Percentiles rank a stretch among this genome's conserved stretches.
Conservation (phyloP, 2,113 vertebrate species). For the Dicerorhinus sumatrensis region DNA sequence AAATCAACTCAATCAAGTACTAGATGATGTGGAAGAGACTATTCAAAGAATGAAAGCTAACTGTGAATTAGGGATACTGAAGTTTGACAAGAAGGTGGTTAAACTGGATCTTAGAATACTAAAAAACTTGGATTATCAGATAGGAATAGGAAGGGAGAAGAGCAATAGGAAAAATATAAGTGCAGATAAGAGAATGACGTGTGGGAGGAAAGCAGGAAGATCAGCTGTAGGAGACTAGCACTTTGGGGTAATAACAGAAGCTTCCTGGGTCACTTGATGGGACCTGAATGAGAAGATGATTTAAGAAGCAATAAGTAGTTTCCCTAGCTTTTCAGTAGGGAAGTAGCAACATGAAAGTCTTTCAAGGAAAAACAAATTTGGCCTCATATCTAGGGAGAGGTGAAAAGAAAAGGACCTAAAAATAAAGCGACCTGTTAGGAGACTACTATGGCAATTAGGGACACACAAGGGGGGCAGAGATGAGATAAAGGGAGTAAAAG, state of each 20-base stretch:
- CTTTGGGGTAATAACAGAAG: not conserved
- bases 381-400: not conserved
- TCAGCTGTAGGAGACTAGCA: not conserved
- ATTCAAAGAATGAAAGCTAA: not conserved
- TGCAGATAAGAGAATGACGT: not conserved
- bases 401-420: constrained; percentile 24
- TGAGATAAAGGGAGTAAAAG: not conserved
- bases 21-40: not conserved
- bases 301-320: constrained; percentile 19
- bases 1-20: not conserved
- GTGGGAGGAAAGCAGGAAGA: not conserved
- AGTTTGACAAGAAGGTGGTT: not conserved
- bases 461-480: not conserved
- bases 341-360: constrained; percentile 25
- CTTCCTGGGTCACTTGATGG: not conserved
- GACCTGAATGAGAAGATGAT: not conserved
- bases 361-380: constrained; percentile 20
- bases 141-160: not conserved
- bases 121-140: not conserved
- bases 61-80: not conserved
- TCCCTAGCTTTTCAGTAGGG: not conserved
- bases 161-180: not conserved
- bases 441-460: not conserved
- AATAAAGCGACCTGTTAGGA: not conserved
- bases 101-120: not conserved